phyloP scores from a whole-genome alignment of 2,113 vertebrate genomes.

The Nansenia antarctica region DNA sequence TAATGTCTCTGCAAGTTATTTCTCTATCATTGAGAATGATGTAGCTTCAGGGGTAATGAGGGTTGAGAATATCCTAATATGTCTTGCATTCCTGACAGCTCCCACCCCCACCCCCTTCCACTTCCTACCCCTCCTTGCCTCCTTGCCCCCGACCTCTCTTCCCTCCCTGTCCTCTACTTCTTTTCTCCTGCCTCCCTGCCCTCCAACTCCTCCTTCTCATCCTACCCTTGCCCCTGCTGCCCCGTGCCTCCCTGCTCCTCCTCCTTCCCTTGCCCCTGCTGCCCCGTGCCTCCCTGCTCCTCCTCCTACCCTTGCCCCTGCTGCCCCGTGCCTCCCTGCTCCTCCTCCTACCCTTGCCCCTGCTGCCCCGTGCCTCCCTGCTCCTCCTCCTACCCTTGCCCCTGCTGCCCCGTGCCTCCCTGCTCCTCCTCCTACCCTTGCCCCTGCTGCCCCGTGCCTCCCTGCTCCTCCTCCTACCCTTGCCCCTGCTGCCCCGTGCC shows the following conservation, averaged over 20 bases:
- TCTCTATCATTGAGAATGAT: conserved; percentile 42
- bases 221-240: too few species aligned
- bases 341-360: too few species aligned
- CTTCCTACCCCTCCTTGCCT: not conserved
- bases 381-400: conserved; percentile 1
- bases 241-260: conserved; percentile 10
- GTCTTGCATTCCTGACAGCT: conserved; percentile 45
- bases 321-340: conserved; percentile 6
- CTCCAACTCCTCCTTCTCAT: not conserved
- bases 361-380: too few species aligned
- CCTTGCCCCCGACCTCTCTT: not conserved
- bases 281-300: not conserved
- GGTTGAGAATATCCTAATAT: conserved; percentile 51
- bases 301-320: not conserved
- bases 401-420: not conserved
- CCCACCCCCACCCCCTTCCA: not conserved
- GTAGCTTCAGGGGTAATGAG: conserved; percentile 44
- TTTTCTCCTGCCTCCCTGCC: too few species aligned
- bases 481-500: too few species aligned
- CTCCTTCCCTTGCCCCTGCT: conserved; percentile 7
- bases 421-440: not conserved
- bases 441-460: conserved; percentile 4
- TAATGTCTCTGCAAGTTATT: conserved; percentile 44
- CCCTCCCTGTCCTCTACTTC: not conserved
- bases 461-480: too few species aligned